Conservation (phyloP, 2,113 vertebrate species). For the Lota lota region DNA sequence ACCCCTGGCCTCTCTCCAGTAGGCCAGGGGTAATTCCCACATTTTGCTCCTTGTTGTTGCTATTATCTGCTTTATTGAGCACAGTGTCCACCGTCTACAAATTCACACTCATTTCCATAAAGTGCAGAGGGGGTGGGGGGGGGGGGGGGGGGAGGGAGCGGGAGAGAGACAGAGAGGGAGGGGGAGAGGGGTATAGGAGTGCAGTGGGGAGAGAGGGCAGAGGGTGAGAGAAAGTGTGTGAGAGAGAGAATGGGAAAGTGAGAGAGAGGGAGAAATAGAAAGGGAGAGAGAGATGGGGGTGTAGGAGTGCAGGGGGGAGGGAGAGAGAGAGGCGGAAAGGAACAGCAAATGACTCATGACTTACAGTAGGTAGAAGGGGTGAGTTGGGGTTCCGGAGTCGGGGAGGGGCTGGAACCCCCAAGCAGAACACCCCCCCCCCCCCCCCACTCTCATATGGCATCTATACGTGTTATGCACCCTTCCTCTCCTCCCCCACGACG, state of each 20-base stretch:
- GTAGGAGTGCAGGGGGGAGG: conserved; percentile 77
- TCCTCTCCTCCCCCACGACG: background rate
- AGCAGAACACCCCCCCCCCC: no score
- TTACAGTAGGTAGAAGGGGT: background rate
- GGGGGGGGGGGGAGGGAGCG: background rate
- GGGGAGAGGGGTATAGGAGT: conserved; percentile 67
- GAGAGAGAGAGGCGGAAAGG: conserved; percentile 60
- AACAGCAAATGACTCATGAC: conserved; percentile 93
- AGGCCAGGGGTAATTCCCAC: conserved; percentile 43
- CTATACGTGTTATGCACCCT: background rate
- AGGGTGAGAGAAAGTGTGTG: conserved; percentile 69
- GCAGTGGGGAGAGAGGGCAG: conserved; percentile 77
- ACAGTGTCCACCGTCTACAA: conserved; percentile 79
- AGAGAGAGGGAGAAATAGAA: conserved; percentile 75
- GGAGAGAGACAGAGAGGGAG: conserved; percentile 45
- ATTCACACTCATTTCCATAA: conserved; percentile 81
- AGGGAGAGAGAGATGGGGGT: conserved; percentile 14
- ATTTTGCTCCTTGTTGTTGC: conserved; percentile 56
- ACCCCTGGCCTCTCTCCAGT: conserved; percentile 1
- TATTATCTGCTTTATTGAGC: conserved; percentile 79
- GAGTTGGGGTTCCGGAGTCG: conserved; percentile 1
- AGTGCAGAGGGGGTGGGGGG: conserved; percentile 76
- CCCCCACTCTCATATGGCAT: background rate
- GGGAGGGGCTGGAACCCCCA: conserved; percentile 65
- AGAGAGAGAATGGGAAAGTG: no score